Conservation (phyloP, 2,113 vertebrate genomes). For the Myodes glareolus region DNA sequence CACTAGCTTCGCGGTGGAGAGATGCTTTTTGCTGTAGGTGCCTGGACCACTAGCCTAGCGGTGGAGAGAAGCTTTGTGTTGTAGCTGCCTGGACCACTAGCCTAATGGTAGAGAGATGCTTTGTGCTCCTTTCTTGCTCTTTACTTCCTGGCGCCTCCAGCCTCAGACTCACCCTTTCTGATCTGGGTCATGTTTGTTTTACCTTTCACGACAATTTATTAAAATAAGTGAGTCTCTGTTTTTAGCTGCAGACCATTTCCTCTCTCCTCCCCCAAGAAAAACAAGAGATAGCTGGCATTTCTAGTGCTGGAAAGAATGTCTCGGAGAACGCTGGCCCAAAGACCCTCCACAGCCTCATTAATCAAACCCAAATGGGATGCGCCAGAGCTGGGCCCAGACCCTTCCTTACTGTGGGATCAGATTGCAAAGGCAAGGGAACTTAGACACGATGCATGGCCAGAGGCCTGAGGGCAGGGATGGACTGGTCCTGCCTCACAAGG, state of each 20-base stretch:
- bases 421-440: neutral
- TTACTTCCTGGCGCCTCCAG: neutral
- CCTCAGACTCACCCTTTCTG: neutral
- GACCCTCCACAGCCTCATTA: neutral
- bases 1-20: neutral
- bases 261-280: constrained; percentile 53
- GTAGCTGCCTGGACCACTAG: too few relatives aligned
- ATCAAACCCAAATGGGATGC: constrained; percentile 31
- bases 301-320: neutral
- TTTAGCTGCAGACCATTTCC: constrained; percentile 45
- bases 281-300: constrained; percentile 54
- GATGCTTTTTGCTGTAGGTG: neutral
- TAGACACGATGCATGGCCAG: neutral
- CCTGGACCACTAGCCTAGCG: too few relatives aligned
- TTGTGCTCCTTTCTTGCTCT: neutral
- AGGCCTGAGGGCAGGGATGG: too few relatives aligned
- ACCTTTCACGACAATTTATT: constrained; percentile 51
- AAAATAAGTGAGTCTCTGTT: constrained; percentile 43
- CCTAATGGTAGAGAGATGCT: neutral
- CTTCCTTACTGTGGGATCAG: neutral
- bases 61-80: neutral
- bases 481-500: neutral
- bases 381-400: neutral
- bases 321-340: neutral
- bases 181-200: constrained; percentile 33